phyloP scores from a whole-genome alignment of 2,797 vertebrate species.

The Sebastes hopkinsi region DNA sequence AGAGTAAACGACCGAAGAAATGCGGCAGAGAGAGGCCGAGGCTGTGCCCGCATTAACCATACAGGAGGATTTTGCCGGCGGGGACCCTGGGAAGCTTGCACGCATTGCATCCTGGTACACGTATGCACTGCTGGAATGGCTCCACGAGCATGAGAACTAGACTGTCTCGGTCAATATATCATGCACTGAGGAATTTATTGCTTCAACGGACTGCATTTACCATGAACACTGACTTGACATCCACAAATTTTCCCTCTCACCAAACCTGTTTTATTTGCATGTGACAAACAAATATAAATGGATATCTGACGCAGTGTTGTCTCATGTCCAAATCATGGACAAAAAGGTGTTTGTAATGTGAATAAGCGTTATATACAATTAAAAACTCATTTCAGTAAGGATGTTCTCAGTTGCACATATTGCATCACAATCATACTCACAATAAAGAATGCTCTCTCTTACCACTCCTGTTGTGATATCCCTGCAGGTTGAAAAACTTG shows the following conservation, averaged over 20 bases:
- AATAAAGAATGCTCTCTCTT: not conserved
- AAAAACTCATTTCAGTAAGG: not conserved
- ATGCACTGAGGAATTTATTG: not conserved
- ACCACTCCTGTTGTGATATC: not conserved
- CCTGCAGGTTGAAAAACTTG: not conserved
- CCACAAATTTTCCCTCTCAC: too few species aligned
- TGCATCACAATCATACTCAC: slow-evolving; percentile 9
- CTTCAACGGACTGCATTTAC: too few species aligned
- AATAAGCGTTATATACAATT: not conserved
- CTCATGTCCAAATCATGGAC: not conserved
- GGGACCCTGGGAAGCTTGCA: too few species aligned
- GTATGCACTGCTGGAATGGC: not conserved
- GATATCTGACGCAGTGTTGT: not conserved
- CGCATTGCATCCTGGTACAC: not conserved
- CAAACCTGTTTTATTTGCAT: not conserved
- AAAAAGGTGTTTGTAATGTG: not conserved
- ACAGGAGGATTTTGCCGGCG: not conserved
- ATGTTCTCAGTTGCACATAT: not conserved
- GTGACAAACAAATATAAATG: not conserved
- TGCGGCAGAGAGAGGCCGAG: not conserved
- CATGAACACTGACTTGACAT: too few species aligned
- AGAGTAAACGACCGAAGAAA: not conserved
- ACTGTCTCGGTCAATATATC: not conserved
- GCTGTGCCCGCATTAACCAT: not conserved
- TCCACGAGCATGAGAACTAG: not conserved